Evolutionary conservation across 2,113 vertebrate genomes (phyloP).

Genomic region (Sturnus vulgaris): DNA sequence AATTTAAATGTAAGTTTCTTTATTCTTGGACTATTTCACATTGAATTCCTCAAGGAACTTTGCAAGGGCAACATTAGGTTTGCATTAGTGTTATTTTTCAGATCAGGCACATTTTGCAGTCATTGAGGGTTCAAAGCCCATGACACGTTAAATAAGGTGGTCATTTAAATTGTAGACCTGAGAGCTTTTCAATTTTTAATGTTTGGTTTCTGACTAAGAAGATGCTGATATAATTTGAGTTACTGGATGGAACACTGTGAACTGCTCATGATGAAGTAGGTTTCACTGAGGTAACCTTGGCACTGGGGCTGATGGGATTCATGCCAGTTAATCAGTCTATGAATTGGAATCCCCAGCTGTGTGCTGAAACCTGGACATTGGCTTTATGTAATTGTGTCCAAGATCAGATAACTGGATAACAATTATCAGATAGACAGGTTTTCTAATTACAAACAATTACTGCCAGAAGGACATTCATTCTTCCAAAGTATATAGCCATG

Average conservation of each 20-base stretch:
- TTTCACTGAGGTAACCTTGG: conserved; percentile 41
- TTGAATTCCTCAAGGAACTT: conserved; percentile 32
- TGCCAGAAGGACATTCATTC: background rate
- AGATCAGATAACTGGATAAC: background rate
- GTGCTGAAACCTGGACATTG: conserved; percentile 35
- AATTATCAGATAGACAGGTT: background rate
- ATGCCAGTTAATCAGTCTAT: conserved; percentile 56
- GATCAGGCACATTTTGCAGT: background rate
- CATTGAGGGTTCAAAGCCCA: background rate
- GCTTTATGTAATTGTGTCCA: conserved; percentile 7
- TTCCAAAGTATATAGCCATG: background rate
- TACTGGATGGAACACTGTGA: background rate
- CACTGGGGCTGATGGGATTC: background rate
- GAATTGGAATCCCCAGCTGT: conserved; percentile 42
- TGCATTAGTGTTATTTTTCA: conserved; percentile 20
- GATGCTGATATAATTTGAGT: background rate
- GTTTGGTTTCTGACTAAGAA: conserved; percentile 25
- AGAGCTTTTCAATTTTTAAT: conserved; percentile 42
- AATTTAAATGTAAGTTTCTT: conserved; percentile 35
- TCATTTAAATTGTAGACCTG: conserved; percentile 20
- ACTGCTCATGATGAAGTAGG: background rate
- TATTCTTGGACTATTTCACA: conserved; percentile 31
- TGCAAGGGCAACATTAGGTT: conserved; percentile 10
- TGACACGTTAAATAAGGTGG: background rate
- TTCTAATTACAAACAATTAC: background rate